A percentile compares a stretch with the other conserved stretches of the same genome.
Conservation (phyloP, 2,113 vertebrate genomes). For the Oncorhynchus tshawytscha region DNA sequence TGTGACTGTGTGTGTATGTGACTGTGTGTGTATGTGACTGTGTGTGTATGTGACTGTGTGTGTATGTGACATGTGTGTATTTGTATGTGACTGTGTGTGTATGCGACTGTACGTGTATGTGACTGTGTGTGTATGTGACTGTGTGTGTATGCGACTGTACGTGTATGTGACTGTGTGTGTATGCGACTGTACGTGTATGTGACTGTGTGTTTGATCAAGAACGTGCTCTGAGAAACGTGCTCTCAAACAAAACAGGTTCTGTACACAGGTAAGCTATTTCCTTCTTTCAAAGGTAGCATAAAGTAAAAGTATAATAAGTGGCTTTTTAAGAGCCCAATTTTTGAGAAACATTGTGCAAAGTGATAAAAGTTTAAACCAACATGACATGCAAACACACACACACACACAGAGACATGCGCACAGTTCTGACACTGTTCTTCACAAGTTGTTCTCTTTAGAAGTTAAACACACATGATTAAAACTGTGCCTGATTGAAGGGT, state of each 20-base stretch:
- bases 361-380: neutral
- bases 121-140: too few relatives aligned
- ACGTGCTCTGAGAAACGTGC: too few relatives aligned
- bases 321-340: neutral
- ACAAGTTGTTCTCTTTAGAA: neutral
- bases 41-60: too few relatives aligned
- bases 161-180: neutral
- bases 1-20: neutral
- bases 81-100: too few relatives aligned
- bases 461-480: neutral
- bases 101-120: too few relatives aligned
- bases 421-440: neutral
- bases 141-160: neutral
- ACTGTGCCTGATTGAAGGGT: constrained; percentile 77
- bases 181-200: too few relatives aligned
- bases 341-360: neutral
- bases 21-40: too few relatives aligned
- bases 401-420: neutral
- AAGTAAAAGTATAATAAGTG: neutral
- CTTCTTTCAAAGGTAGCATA: neutral
- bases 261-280: neutral
- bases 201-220: too few relatives aligned
- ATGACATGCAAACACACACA: too few relatives aligned
- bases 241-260: too few relatives aligned
- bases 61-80: too few relatives aligned